These are phyloP conservation scores for Enteromius viviparus DNA, from an alignment of 2,797 vertebrate genomes.

Conservation along the genomic window DNA sequence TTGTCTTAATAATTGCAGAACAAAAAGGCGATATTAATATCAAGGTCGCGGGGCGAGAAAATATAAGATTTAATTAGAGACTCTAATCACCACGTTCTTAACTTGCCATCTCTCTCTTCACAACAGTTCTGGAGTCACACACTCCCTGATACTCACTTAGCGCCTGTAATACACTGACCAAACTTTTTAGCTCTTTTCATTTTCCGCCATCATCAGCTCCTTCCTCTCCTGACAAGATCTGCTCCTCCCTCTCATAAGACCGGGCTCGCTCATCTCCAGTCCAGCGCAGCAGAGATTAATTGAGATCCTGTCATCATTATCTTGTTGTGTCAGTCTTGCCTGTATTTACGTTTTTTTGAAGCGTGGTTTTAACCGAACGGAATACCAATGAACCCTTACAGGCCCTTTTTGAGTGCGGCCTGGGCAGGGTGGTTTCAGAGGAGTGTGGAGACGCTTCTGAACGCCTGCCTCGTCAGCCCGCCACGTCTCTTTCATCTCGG, in stretches of 20 bases:
- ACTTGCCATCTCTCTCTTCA: conserved; percentile 9
- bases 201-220: conserved; percentile 38
- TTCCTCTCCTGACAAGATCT: conserved; percentile 35
- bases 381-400: conserved; percentile 38
- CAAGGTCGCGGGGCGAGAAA: neutral
- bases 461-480: conserved; percentile 41
- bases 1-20: conserved; percentile 15
- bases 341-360: neutral
- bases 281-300: conserved; percentile 27
- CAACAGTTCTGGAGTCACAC: neutral
- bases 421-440: conserved; percentile 18
- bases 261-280: conserved; percentile 2
- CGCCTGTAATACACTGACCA: conserved; percentile 24
- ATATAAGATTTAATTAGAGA: conserved; percentile 23
- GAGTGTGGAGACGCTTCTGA: neutral
- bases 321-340: conserved; percentile 38
- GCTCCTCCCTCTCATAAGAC: conserved; percentile 29
- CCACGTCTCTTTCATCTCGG: conserved; percentile 45
- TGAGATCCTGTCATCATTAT: conserved; percentile 53
- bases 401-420: neutral
- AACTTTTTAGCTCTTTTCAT: conserved; percentile 33
- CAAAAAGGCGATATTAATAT: conserved; percentile 29
- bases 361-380: neutral
- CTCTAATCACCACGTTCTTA: conserved; percentile 18
- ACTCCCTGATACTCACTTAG: conserved; percentile 21